Evolutionary conservation across 2,113 vertebrate species (phyloP).

Genomic region (Sorex fumeus): DNA sequence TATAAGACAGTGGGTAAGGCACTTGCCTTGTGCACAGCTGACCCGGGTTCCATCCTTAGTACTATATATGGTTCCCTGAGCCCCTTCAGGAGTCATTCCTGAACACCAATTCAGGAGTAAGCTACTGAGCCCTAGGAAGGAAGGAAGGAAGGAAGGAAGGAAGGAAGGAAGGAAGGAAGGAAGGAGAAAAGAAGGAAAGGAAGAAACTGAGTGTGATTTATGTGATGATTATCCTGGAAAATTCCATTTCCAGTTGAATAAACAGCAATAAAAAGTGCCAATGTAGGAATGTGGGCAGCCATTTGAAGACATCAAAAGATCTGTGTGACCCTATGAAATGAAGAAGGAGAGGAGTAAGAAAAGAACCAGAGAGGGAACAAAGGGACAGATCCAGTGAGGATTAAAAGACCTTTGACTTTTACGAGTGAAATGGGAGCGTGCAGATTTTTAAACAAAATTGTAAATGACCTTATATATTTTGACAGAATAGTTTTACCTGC

Average conservation of each 20-base stretch:
- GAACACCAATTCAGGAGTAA: too few relatives aligned
- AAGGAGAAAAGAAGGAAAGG: not conserved
- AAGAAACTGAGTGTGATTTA: not conserved
- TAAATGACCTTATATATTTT: not conserved
- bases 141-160: too few relatives aligned
- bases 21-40: too few relatives aligned
- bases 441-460: not conserved
- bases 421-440: not conserved
- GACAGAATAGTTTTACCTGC: not conserved
- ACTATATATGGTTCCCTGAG: too few relatives aligned
- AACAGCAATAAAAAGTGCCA: not conserved
- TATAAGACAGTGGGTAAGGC: too few relatives aligned
- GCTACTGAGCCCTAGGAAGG: too few relatives aligned
- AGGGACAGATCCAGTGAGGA: not conserved
- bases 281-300: not conserved
- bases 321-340: not conserved
- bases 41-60: too few relatives aligned
- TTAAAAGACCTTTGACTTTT: not conserved
- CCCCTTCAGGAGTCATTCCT: too few relatives aligned
- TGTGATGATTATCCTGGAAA: not conserved
- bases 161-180: not conserved
- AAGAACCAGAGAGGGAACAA: not conserved
- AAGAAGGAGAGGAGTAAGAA: not conserved
- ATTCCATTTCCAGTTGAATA: not conserved
- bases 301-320: not conserved